These are phyloP conservation scores for Cydia fagiglandana DNA, from an alignment of 1,140 invertebrate species.

Conservation along the genomic window DNA sequence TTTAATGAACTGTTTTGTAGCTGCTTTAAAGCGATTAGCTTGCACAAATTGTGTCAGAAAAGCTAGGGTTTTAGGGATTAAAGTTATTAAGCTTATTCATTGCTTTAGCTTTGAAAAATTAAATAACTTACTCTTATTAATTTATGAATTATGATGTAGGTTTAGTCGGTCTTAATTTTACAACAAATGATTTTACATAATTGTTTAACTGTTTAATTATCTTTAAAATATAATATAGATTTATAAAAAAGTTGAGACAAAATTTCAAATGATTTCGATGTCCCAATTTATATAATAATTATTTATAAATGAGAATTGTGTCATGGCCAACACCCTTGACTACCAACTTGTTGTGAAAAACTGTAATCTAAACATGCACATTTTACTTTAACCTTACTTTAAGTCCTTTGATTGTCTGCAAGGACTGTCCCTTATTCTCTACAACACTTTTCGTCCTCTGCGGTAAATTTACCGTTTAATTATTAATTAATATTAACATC, in stretches of 20 bases:
- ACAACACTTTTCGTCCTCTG: not conserved
- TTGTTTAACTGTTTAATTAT: too few species aligned
- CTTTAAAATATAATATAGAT: too few species aligned
- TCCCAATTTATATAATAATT: too few species aligned
- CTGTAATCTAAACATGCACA: not conserved
- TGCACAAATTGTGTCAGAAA: slow-evolving; percentile 1
- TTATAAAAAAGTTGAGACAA: too few species aligned
- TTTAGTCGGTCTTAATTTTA: too few species aligned
- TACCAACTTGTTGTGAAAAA: too few species aligned
- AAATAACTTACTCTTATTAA: not conserved
- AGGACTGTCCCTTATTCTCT: not conserved
- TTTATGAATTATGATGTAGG: too few species aligned
- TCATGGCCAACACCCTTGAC: too few species aligned
- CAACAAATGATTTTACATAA: too few species aligned
- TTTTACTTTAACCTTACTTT: not conserved
- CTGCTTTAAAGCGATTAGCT: slow-evolving; percentile 7
- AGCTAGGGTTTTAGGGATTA: not conserved
- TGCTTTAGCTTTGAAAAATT: not conserved
- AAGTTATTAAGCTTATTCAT: slow-evolving; percentile 5
- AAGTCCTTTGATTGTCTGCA: not conserved
- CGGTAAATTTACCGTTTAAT: not conserved
- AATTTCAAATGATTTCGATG: too few species aligned
- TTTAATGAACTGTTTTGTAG: slow-evolving; percentile 30
- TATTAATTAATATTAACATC: not conserved
- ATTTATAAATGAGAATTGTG: too few species aligned